These are phyloP conservation scores for Lampris incognitus DNA, from an alignment of 2,113 vertebrate genomes.

Conservation along the genomic window DNA sequence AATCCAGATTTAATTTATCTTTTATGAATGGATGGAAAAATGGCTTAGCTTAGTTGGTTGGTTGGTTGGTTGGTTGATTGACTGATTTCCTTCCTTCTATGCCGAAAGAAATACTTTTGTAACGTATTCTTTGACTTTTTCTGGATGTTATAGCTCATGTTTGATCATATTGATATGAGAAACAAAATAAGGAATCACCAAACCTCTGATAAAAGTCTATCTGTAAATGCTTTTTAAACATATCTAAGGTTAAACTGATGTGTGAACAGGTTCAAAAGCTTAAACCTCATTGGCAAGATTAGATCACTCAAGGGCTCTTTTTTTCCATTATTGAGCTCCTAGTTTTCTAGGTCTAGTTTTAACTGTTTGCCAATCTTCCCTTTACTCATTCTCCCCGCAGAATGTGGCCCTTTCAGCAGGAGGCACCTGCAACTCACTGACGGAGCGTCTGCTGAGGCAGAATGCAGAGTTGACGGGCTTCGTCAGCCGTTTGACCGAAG, in stretches of 20 bases:
- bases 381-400: constrained; percentile 57
- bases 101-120: background rate
- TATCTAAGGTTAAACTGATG: too few relatives aligned
- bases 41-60: too few relatives aligned
- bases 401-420: constrained; percentile 71
- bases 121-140: background rate
- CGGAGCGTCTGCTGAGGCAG: constrained; percentile 91
- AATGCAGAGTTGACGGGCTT: constrained; percentile 94
- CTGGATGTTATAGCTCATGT: background rate
- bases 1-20: too few relatives aligned
- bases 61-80: too few relatives aligned
- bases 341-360: background rate
- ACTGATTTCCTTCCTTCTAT: background rate
- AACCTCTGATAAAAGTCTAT: too few relatives aligned
- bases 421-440: constrained; percentile 82
- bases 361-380: constrained; percentile 11
- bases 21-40: too few relatives aligned
- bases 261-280: too few relatives aligned
- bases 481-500: constrained; percentile 92
- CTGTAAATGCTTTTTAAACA: too few relatives aligned
- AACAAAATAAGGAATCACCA: too few relatives aligned
- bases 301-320: background rate
- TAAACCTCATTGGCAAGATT: too few relatives aligned
- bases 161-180: background rate
- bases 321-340: background rate